These are phyloP conservation scores for Dufourea novaeangliae DNA, from an alignment of 1,140 invertebrate species.

Conservation along the genomic window DNA sequence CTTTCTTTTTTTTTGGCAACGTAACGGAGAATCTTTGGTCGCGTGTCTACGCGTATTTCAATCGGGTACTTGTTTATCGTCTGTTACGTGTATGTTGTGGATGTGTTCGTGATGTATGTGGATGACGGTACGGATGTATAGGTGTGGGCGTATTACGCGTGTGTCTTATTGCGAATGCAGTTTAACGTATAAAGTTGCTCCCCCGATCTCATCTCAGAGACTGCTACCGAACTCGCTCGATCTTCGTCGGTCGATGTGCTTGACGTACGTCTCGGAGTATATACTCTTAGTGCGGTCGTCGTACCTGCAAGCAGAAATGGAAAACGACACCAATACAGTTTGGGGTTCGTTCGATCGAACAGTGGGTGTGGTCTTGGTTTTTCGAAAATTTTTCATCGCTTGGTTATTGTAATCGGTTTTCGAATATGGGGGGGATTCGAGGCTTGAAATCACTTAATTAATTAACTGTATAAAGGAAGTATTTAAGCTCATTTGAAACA, in stretches of 20 bases:
- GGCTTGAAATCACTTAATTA: background rate
- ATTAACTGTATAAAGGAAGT: no score
- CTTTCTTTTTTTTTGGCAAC: conserved; percentile 32
- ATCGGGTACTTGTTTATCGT: background rate
- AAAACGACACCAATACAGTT: conserved; percentile 20
- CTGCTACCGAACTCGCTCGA: conserved; percentile 85
- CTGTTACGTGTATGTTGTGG: conserved; percentile 5
- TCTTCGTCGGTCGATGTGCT: conserved; percentile 84
- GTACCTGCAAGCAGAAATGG: conserved; percentile 79
- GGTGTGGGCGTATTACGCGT: conserved; percentile 29
- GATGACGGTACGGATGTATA: no score
- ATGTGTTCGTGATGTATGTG: conserved; percentile 27
- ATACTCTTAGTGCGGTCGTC: conserved; percentile 88
- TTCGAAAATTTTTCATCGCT: background rate
- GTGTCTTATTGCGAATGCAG: conserved; percentile 38
- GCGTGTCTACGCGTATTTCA: conserved; percentile 36
- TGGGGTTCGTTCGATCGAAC: background rate
- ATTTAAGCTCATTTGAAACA: no score
- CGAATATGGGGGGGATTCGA: background rate
- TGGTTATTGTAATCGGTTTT: no score
- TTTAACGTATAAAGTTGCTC: conserved; percentile 63
- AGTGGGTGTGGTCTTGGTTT: no score
- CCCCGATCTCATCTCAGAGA: conserved; percentile 83
- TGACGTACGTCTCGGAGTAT: conserved; percentile 88
- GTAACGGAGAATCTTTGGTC: conserved; percentile 24